Evolutionary conservation across 2,113 vertebrate genomes (phyloP).

Genomic region (Burhinus bistriatus): DNA sequence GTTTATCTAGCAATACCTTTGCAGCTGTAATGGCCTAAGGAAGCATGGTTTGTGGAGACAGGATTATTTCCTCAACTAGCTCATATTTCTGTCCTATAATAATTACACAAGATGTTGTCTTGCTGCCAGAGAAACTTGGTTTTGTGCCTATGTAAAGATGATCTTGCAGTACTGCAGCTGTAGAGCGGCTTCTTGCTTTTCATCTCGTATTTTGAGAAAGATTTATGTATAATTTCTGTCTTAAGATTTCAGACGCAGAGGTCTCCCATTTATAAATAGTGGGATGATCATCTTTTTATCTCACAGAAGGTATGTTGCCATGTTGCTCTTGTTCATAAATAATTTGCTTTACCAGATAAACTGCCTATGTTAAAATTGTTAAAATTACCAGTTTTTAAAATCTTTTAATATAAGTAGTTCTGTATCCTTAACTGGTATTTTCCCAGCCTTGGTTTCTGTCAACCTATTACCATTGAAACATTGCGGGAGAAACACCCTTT

Average conservation of each 20-base stretch:
- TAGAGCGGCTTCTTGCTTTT: neutral
- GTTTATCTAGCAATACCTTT: neutral
- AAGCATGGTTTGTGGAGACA: neutral
- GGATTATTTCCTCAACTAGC: neutral
- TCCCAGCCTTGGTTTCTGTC: conserved; percentile 84
- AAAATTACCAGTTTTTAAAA: neutral
- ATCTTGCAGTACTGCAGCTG: neutral
- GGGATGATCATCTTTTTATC: neutral
- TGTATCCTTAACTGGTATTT: conserved; percentile 34
- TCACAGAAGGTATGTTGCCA: neutral
- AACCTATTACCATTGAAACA: conserved; percentile 81
- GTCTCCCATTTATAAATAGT: neutral
- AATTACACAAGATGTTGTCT: neutral
- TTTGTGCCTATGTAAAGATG: neutral
- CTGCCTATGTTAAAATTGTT: neutral
- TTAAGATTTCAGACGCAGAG: neutral
- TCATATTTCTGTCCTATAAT: neutral
- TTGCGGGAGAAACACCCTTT: conserved; percentile 81
- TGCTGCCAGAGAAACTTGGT: neutral
- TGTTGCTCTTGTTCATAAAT: neutral
- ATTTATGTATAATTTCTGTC: neutral
- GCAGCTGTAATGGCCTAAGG: neutral
- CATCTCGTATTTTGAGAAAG: neutral
- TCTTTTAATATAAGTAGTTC: neutral
- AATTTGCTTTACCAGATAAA: neutral